Evolutionary conservation across 2,113 vertebrate species (phyloP), one percentile per base, ranked within the genome.

Genomic region (Nycticryphes semicollaris): DNA sequence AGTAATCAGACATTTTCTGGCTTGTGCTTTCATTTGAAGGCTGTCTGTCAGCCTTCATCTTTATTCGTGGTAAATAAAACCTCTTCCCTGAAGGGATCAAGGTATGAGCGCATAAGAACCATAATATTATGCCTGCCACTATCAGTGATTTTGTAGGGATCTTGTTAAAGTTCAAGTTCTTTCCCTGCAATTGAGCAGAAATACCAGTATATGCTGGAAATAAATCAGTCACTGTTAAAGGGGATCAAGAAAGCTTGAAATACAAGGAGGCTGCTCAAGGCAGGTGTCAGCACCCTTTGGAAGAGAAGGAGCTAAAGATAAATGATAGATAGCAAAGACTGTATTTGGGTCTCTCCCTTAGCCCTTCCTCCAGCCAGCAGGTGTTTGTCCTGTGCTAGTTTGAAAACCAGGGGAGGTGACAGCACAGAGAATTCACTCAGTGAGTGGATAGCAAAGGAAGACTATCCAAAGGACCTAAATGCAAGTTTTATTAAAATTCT

Each of bases 11-110:
- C 47, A 59, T 72, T 92, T 93, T 92, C 77, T 93, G 89, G 78
- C 59, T 92, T 93, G 39, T 86, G 48, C 89, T 90, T 87, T 77
- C 67, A 80, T 92, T 96, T 96, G 89, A 96, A 96, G 48, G 75
- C 93, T 96, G 87, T 80, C 78, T 87, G 85, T 96, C 73, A 89
- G 73, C 75, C 76, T 94, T 95, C 73, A 62, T 96, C 90, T 81
- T 92, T 93, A 90, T 96, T 94, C 4, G 1, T 63, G 30, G 57
- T 94, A 96, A 94, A 96, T 96, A 95, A 97, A 97, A 76, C 45
- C 64, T 67, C 72, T 94, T 94, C 68, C 92, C 93, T 81, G 37
- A 96, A 94, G 59, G 67, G 80, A 93, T 94, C 84, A 94, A 88
- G 81, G 83, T 95, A 43, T 37, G 63, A 90, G 66, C 14, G 1